Conservation (phyloP, 2,113 vertebrate species). For the Turnix velox region DNA sequence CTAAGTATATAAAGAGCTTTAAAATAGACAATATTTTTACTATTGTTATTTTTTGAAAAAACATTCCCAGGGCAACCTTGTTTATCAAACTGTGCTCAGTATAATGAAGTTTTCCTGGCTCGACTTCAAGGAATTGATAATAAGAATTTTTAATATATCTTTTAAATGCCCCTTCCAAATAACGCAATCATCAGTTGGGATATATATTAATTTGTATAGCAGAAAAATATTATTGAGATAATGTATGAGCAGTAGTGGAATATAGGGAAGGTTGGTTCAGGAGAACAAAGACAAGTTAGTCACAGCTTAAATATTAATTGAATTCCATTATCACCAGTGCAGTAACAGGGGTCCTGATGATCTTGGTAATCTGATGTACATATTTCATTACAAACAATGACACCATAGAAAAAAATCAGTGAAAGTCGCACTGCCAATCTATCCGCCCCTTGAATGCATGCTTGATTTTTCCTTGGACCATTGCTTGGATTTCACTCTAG, state of each 20-base stretch:
- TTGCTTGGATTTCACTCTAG: not conserved
- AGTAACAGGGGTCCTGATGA: not conserved
- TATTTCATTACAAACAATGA: not conserved
- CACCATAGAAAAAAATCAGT: not conserved
- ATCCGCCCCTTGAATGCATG: not conserved
- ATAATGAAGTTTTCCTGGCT: not conserved
- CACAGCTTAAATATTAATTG: not conserved
- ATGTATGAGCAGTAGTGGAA: not conserved
- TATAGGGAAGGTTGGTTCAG: not conserved
- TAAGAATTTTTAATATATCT: not conserved
- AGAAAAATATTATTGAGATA: not conserved
- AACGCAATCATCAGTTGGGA: not conserved
- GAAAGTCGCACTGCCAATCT: not conserved
- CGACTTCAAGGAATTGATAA: not conserved
- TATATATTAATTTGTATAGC: not conserved
- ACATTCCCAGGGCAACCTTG: not conserved
- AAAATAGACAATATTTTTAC: not conserved
- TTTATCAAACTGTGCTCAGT: not conserved
- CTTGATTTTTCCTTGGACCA: not conserved
- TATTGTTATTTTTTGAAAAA: not conserved
- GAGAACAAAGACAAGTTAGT: not conserved
- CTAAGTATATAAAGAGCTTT: not conserved
- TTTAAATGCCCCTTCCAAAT: not conserved
- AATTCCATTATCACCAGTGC: not conserved
- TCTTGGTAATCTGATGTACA: not conserved